Evolutionary conservation across 2,888 invertebrate species (phyloP).

Genomic region (Melipona bicolor): DNA sequence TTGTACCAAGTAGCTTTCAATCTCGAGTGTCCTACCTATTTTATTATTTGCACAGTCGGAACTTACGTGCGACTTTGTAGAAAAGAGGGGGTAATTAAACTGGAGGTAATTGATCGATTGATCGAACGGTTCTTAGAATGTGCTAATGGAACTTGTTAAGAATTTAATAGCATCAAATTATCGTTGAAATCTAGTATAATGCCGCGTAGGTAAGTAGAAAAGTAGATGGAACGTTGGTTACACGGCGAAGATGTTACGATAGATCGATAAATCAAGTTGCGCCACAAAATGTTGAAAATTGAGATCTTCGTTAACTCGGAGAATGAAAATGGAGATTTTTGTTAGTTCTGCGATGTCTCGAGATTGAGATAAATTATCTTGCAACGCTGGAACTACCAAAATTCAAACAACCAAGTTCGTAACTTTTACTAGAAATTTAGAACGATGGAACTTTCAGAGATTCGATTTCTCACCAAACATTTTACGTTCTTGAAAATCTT

Average conservation of each 20-base stretch:
- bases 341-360: too few relatives aligned
- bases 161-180: conserved; percentile 5
- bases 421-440: too few relatives aligned
- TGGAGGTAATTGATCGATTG: conserved; percentile 27
- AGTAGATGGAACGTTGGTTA: background rate
- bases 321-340: too few relatives aligned
- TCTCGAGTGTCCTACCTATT: background rate
- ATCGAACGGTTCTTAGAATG: conserved; percentile 3
- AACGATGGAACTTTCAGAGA: too few relatives aligned
- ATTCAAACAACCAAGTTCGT: too few relatives aligned
- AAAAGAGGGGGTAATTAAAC: conserved; percentile 15
- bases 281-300: too few relatives aligned
- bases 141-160: conserved; percentile 9
- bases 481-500: too few relatives aligned
- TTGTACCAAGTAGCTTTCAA: background rate
- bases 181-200: background rate
- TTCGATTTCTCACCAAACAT: too few relatives aligned
- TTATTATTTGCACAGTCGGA: background rate
- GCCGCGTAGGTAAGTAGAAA: background rate
- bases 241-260: background rate
- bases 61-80: conserved; percentile 21
- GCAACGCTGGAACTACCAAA: too few relatives aligned
- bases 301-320: too few relatives aligned
- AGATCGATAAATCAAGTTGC: background rate
- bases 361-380: too few relatives aligned